A percentile compares a stretch with the other conserved stretches of the same genome.
Conservation (phyloP, 2,888 invertebrate species). For the Lydus trimaculatus region DNA sequence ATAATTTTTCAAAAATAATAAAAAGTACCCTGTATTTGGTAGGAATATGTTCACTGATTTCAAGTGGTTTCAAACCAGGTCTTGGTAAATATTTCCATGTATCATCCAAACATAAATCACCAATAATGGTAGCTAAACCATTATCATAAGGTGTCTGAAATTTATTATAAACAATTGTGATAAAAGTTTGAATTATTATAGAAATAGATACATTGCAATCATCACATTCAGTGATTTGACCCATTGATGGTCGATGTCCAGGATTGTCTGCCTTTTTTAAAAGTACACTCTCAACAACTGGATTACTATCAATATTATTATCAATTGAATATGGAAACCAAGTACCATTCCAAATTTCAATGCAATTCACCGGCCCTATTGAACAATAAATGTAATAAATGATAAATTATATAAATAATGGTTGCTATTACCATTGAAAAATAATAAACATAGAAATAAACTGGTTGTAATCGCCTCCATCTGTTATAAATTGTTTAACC, state of each 20-base stretch:
- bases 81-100: slow-evolving; percentile 62
- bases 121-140: slow-evolving; percentile 69
- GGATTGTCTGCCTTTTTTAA: background rate
- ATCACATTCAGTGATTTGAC: slow-evolving; percentile 69
- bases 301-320: background rate
- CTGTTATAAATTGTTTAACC: too few species aligned
- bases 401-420: background rate
- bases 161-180: slow-evolving; percentile 51
- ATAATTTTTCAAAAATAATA: too few species aligned
- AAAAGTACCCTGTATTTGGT: slow-evolving; percentile 42
- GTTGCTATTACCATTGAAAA: background rate
- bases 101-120: slow-evolving; percentile 67
- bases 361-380: background rate
- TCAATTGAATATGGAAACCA: slow-evolving; percentile 10
- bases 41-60: slow-evolving; percentile 67
- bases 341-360: background rate
- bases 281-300: background rate
- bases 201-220: slow-evolving; percentile 68
- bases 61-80: slow-evolving; percentile 59
- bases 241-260: too few species aligned
- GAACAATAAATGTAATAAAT: background rate
- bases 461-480: background rate
- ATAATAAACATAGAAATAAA: background rate
- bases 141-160: slow-evolving; percentile 66
- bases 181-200: slow-evolving; percentile 40